A percentile compares a stretch with the other conserved stretches of the same genome.
Conservation (phyloP, 2,113 vertebrate genomes). For the Tenrec ecaudatus region DNA sequence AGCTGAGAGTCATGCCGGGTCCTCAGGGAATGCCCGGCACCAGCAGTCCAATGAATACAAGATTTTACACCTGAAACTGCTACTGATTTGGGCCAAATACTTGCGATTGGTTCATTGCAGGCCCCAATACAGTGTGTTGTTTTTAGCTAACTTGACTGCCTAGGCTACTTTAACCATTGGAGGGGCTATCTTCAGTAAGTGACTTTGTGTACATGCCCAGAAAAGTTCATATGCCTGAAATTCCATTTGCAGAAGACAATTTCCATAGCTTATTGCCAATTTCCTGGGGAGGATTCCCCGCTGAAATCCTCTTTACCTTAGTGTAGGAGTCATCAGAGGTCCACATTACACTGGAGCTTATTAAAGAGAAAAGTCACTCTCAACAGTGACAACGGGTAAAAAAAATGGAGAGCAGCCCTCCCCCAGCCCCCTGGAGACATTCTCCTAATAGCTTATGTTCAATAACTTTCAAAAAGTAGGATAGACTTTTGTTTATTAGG, state of each 20-base stretch:
- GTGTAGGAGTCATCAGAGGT: background rate
- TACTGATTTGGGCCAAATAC: conserved; percentile 59
- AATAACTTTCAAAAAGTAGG: too few species aligned
- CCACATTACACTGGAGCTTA: background rate
- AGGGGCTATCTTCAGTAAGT: background rate
- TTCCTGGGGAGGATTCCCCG: background rate
- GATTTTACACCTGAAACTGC: conserved; percentile 63
- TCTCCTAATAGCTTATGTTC: too few species aligned
- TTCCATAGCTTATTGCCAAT: background rate
- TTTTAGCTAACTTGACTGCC: background rate
- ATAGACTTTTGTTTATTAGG: too few species aligned
- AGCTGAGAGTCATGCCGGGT: conserved; percentile 16
- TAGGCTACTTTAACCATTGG: background rate
- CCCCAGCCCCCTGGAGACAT: too few species aligned
- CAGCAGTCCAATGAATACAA: conserved; percentile 54
- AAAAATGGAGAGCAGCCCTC: too few species aligned
- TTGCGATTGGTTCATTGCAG: conserved; percentile 45
- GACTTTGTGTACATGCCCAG: background rate
- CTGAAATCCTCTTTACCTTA: background rate
- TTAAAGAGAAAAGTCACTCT: background rate
- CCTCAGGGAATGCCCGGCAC: background rate
- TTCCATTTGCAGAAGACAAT: background rate
- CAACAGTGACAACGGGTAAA: too few species aligned
- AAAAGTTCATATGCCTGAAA: background rate
- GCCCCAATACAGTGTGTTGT: conserved; percentile 14